Base-by-base conservation (phyloP, 2,113 vertebrate species). In the Lagenorhynchus albirostris region DNA sequence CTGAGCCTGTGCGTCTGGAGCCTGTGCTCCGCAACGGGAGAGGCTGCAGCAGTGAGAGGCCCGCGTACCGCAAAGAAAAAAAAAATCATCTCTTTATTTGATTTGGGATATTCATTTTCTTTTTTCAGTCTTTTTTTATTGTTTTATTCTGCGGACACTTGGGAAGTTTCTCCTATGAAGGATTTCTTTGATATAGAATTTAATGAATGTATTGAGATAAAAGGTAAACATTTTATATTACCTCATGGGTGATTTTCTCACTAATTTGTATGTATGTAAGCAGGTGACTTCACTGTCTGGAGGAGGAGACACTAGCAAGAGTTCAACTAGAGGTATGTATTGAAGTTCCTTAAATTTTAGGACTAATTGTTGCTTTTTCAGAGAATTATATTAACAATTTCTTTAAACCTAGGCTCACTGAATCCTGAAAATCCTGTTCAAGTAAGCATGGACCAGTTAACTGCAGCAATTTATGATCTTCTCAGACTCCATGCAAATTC, bases 381-480 rank as follows among this genome's bases (percentile, higher is more conserved):
- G 68, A 96, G 71, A 94, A 95, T 33, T 21, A 0, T 50, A 82
- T 97, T 98, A 94, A 97, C 65, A 86, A 38, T 96, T 63, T 95
- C 38, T 96, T 98, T 81, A 95, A 89, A 96, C 92, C 77, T 98
- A 99, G 99, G 96, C 96, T 97, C 98, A 73, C 76, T 98, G 96
- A 99, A 98, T 97, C 67, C 97, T 86, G 96, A 89, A 92, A 99
- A 97, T 90, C 98, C 99, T 44, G 98, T 99, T 98, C 99, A 99
- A 98, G 98, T 98, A 96, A 98, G 99, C 94, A 84, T 99, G 97
- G 97, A 98, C 36, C 97, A 98, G 5, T 98, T 99, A 88, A 99
- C 99, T 6, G 98, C 97, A 94, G 99, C 99, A 21, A 98, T 99
- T 60, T 99, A 99, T 92, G 98, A 99, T 83, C 99, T 99, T 97